phyloP scores from a whole-genome alignment of 2,888 invertebrate genomes.

The Zhuqinia jingwanae region DNA sequence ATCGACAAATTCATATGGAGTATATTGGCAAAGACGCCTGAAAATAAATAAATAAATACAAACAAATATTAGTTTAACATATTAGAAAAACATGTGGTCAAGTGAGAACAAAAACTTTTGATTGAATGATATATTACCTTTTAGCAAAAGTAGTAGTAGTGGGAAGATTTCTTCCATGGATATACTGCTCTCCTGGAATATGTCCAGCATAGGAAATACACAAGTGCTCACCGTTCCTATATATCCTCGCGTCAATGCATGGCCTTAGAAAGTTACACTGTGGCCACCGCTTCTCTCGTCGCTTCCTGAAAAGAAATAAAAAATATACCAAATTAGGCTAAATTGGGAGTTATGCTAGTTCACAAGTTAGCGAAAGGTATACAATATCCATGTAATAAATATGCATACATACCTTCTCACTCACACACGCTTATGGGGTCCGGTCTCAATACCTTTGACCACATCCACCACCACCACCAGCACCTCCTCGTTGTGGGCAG shows the following conservation, averaged over 20 bases:
- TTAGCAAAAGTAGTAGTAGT: conserved; percentile 77
- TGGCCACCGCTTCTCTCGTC: conserved; percentile 75
- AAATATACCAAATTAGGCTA: background rate
- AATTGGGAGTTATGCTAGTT: background rate
- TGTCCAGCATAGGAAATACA: conserved; percentile 76
- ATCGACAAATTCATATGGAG: conserved; percentile 78
- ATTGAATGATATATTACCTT: conserved; percentile 50
- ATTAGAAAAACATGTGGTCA: too few species aligned
- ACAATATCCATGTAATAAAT: background rate
- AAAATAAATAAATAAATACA: background rate
- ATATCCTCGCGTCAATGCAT: conserved; percentile 74
- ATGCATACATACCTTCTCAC: background rate
- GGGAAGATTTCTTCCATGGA: conserved; percentile 77
- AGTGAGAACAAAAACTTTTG: background rate
- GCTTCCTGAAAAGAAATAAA: conserved; percentile 59
- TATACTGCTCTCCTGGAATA: conserved; percentile 77
- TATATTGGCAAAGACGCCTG: conserved; percentile 77
- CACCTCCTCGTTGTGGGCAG: conserved; percentile 46
- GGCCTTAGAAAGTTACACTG: conserved; percentile 78
- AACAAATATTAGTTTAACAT: too few species aligned
- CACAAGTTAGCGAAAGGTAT: background rate
- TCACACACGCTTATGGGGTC: background rate
- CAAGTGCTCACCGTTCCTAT: conserved; percentile 73
- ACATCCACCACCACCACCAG: conserved; percentile 48
- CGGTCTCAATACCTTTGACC: conserved; percentile 8